These are phyloP conservation scores for Synchiropus splendidus DNA, from an alignment of 2,113 vertebrate species.

Conservation along the genomic window DNA sequence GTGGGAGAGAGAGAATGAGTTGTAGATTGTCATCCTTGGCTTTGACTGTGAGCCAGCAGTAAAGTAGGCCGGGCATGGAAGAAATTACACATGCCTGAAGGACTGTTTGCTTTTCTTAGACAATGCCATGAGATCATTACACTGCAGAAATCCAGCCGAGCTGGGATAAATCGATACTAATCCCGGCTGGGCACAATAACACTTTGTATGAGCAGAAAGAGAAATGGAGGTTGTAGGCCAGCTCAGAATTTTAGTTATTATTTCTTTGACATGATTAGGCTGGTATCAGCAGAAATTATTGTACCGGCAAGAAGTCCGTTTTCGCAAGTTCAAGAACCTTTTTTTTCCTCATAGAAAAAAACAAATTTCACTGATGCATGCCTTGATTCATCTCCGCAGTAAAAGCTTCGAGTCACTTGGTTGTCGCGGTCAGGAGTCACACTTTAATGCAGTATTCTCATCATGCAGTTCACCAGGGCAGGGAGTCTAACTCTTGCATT, in stretches of 20 bases:
- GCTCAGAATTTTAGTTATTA: background rate
- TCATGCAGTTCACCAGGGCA: slow-evolving; percentile 43
- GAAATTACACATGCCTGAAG: slow-evolving; percentile 51
- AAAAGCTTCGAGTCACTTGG: slow-evolving; percentile 1
- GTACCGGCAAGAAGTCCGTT: too few species aligned
- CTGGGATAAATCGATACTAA: slow-evolving; percentile 45
- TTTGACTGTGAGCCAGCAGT: slow-evolving; percentile 30
- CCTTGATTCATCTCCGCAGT: too few species aligned
- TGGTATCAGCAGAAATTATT: slow-evolving; percentile 1
- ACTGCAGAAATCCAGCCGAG: slow-evolving; percentile 45
- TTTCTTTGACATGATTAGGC: slow-evolving; percentile 1
- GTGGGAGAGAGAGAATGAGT: slow-evolving; percentile 24
- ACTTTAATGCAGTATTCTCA: slow-evolving; percentile 19
- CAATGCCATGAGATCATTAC: slow-evolving; percentile 52
- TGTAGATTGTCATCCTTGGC: slow-evolving; percentile 33
- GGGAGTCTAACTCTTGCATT: slow-evolving; percentile 39
- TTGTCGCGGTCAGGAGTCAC: slow-evolving; percentile 15
- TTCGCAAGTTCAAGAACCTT: too few species aligned
- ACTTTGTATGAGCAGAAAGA: slow-evolving; percentile 22
- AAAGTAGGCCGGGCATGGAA: slow-evolving; percentile 39
- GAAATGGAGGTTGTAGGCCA: slow-evolving; percentile 17
- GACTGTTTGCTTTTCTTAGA: slow-evolving; percentile 54
- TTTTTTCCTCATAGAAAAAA: too few species aligned
- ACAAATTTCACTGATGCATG: too few species aligned
- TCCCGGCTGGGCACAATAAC: slow-evolving; percentile 12